phyloP scores from a whole-genome alignment of 2,888 invertebrate genomes.

The Oxystoma pomonae region DNA sequence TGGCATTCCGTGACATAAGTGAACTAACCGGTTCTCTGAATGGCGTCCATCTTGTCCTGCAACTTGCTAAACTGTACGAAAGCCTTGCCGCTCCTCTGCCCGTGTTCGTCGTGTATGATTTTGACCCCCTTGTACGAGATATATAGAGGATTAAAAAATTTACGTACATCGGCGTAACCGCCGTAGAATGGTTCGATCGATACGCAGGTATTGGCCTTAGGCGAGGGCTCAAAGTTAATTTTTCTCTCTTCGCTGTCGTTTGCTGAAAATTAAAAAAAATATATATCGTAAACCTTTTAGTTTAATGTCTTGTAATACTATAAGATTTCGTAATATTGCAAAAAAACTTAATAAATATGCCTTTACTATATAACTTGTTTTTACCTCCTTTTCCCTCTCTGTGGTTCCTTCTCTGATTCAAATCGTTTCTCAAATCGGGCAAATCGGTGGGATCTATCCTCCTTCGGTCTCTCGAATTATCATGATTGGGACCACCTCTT shows the following conservation, averaged over 20 bases:
- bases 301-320: too few species aligned
- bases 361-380: too few species aligned
- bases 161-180: constrained; percentile 74
- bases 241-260: neutral
- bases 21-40: constrained; percentile 62
- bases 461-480: too few species aligned
- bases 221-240: constrained; percentile 10
- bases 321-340: too few species aligned
- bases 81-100: constrained; percentile 74
- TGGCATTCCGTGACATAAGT: too few species aligned
- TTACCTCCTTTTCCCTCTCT: too few species aligned
- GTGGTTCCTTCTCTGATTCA: neutral
- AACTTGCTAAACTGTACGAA: constrained; percentile 72
- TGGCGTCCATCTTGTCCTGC: constrained; percentile 66
- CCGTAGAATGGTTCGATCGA: constrained; percentile 69
- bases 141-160: constrained; percentile 70
- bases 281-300: too few species aligned
- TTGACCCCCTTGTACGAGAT: constrained; percentile 83
- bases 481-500: too few species aligned
- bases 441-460: neutral
- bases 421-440: constrained; percentile 3
- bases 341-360: too few species aligned
- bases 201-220: constrained; percentile 52
- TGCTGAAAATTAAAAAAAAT: too few species aligned
- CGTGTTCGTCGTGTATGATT: constrained; percentile 75